A percentile compares a stretch with the other conserved stretches of the same genome.
Evolutionary conservation across 2,113 vertebrate genomes (phyloP).

Genomic region (Micromys minutus): DNA sequence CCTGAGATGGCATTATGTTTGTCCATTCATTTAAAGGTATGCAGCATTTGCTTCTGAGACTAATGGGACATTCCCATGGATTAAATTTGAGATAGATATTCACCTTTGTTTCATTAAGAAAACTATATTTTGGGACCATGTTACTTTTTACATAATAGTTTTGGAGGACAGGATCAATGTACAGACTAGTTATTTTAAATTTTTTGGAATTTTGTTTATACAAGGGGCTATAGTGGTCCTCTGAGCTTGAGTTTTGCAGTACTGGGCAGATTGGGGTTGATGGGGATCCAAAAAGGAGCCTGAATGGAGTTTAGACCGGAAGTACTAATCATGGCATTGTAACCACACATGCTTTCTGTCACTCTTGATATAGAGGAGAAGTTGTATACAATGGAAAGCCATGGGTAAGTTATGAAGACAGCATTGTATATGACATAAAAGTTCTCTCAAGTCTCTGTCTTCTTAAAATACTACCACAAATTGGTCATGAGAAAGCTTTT

Average conservation of each 20-base stretch:
- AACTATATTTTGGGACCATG: neutral
- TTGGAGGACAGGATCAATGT: neutral
- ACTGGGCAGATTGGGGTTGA: neutral
- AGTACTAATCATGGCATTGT: neutral
- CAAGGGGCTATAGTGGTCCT: neutral
- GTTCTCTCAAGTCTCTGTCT: neutral
- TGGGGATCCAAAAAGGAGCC: neutral
- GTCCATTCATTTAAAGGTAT: neutral
- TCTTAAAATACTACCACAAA: neutral
- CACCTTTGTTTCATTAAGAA: conserved; percentile 8
- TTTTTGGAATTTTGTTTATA: neutral
- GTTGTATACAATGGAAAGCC: neutral
- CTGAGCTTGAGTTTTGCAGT: neutral
- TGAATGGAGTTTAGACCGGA: neutral
- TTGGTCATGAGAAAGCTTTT: neutral
- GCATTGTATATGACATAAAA: neutral
- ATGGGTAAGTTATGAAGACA: neutral
- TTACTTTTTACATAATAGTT: conserved; percentile 20
- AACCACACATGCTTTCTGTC: neutral
- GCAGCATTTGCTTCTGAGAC: neutral
- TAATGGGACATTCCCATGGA: neutral
- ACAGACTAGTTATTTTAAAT: neutral
- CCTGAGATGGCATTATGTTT: neutral
- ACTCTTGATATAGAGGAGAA: neutral
- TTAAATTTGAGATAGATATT: conserved; percentile 39